Conservation (phyloP, 2,888 invertebrate species). For the Phortica magna region DNA sequence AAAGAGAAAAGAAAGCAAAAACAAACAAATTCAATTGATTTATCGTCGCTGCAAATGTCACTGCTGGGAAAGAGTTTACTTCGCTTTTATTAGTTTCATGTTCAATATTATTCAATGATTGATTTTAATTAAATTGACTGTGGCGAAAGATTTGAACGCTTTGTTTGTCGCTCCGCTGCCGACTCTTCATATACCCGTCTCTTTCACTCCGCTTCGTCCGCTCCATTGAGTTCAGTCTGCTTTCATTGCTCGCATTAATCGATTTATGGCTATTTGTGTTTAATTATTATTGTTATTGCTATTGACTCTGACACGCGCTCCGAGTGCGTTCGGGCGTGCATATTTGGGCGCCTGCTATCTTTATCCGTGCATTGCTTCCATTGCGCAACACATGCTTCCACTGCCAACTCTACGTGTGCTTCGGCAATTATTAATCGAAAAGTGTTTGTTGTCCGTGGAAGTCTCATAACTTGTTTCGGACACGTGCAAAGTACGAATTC, state of each 20-base stretch:
- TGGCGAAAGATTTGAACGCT: conserved; percentile 61
- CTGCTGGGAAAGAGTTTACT: not conserved
- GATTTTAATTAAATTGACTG: conserved; percentile 62
- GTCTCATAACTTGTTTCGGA: not conserved
- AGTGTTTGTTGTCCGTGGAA: not conserved
- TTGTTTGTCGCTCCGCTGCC: conserved; percentile 31
- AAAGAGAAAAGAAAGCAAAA: conserved; percentile 44
- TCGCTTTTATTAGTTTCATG: conserved; percentile 13
- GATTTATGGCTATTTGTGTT: conserved; percentile 47
- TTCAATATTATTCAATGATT: conserved; percentile 24
- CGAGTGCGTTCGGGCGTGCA: not conserved
- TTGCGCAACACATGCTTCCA: conserved; percentile 7
- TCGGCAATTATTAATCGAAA: not conserved
- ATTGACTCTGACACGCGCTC: conserved; percentile 32
- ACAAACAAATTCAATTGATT: conserved; percentile 59
- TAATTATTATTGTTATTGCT: not conserved
- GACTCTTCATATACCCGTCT: conserved; percentile 30
- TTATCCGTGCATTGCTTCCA: conserved; percentile 28
- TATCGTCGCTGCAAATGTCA: conserved; percentile 60
- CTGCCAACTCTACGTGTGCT: not conserved
- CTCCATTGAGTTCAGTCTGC: conserved; percentile 49
- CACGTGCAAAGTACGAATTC: conserved; percentile 17
- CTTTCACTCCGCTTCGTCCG: conserved; percentile 59
- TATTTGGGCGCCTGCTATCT: not conserved
- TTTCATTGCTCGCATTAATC: conserved; percentile 41